phyloP scores from a whole-genome alignment of 2,888 invertebrate species.

The Megastigmus dorsalis region DNA sequence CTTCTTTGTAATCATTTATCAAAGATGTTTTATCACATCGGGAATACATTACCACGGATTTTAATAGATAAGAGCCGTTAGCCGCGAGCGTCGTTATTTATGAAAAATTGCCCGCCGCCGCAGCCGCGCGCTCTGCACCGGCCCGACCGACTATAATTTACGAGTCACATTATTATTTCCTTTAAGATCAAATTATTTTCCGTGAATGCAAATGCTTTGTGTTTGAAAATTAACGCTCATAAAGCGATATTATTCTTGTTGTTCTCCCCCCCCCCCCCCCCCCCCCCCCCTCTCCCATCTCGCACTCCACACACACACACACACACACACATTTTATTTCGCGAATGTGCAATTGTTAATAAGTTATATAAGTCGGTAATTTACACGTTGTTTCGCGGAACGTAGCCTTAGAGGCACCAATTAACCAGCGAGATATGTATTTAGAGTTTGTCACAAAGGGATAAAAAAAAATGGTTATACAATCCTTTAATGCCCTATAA shows the following conservation, averaged over 20 bases:
- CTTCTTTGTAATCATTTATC: constrained; percentile 45
- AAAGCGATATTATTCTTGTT: constrained; percentile 20
- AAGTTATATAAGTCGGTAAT: constrained; percentile 34
- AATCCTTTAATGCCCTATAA: constrained; percentile 40
- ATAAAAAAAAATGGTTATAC: constrained; percentile 32
- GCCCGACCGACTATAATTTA: constrained; percentile 42
- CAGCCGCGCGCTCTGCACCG: too few species aligned
- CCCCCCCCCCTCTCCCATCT: too few species aligned
- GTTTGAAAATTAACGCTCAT: constrained; percentile 19
- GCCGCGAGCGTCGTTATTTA: constrained; percentile 19
- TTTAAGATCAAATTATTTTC: constrained; percentile 43
- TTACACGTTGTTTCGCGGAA: constrained; percentile 30
- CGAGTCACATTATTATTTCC: constrained; percentile 43
- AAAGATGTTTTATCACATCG: constrained; percentile 39
- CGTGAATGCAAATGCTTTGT: constrained; percentile 8
- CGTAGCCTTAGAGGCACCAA: constrained; percentile 16
- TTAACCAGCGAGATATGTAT: constrained; percentile 27
- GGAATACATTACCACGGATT: constrained; percentile 21
- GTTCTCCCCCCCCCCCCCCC: too few species aligned
- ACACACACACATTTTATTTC: too few species aligned
- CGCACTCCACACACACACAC: too few species aligned
- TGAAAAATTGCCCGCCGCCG: constrained; percentile 43
- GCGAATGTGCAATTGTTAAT: constrained; percentile 34
- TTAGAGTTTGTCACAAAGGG: constrained; percentile 3
- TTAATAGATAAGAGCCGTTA: constrained; percentile 50